Evolutionary conservation across 2,113 vertebrate genomes (phyloP), one percentile per base, ranked within the genome.

Genomic region (Catharus fuscescens): DNA sequence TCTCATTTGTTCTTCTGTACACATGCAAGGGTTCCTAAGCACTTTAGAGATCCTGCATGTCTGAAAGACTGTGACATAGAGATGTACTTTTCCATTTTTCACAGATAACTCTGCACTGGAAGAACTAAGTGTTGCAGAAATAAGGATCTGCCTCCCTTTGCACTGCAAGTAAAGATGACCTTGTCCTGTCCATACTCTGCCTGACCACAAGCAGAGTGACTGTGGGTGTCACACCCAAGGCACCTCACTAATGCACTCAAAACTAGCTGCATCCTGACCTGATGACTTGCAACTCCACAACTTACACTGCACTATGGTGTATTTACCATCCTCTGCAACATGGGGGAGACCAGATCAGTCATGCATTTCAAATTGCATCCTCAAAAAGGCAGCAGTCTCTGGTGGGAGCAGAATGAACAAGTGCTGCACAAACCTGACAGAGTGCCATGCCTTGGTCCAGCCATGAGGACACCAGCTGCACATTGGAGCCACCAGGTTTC

Each of bases 371-470:
- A 69, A 82, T 16, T 2, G 4, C 5, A 62, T n/a, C 47, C 38
- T 62, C 14, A 21, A 40, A 47, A 70, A 57, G 3, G 36, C 36
- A 80, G 45, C 2, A 16, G 17, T 26, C 24, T 64, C 38, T 79
- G 32, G 19, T 74, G 12, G 29, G 25, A 73, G 34, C 42, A 88
- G 52, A 66, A 18, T 18, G 56, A 56, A 21, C 7, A 5, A 36
- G 20, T 57, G 25, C 64, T 66, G 34, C 54, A 66, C 13, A 53
- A 70, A 85, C 31, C 45, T 61, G 23, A 42, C 45, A 57, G 23
- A 42, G 18, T 40, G 34, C 34, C 66, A 57, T 3, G 3, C 0
- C 1, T 61, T 1, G 2, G n/a, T 24, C 25, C n/a, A 73, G 29
- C 34, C 36, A 14, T 31, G 34, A 42, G 18, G 42, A 77, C 18